Evolutionary conservation across 2,888 invertebrate genomes (phyloP).

Genomic region (Diabrotica balteata): DNA sequence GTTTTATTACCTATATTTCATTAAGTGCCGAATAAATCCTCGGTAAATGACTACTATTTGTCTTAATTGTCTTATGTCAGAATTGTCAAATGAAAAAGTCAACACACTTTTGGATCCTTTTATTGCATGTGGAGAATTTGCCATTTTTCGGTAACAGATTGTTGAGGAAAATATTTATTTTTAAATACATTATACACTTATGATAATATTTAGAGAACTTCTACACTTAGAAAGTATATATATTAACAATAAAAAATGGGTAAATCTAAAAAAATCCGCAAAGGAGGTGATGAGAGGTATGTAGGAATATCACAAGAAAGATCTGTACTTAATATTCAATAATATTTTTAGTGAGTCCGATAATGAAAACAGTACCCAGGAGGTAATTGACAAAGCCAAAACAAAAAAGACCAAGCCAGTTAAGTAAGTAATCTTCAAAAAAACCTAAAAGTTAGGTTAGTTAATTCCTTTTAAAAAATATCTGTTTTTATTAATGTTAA

Average conservation of each 20-base stretch:
- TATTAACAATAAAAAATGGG: constrained; percentile 65
- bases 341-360: constrained; percentile 69
- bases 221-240: constrained; percentile 40
- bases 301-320: constrained; percentile 37
- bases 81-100: constrained; percentile 20
- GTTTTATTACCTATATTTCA: too few relatives aligned
- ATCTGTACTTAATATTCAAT: constrained; percentile 49
- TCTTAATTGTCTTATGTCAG: background rate
- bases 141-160: constrained; percentile 33
- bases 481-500: constrained; percentile 1
- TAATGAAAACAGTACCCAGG: constrained; percentile 52
- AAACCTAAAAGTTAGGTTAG: constrained; percentile 44
- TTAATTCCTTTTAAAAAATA: too few relatives aligned
- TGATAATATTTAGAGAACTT: constrained; percentile 50
- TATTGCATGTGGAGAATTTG: constrained; percentile 30
- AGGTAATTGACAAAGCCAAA: constrained; percentile 50
- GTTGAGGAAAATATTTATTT: constrained; percentile 29
- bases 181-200: constrained; percentile 46
- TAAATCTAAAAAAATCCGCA: constrained; percentile 84
- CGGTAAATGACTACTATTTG: too few relatives aligned
- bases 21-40: too few relatives aligned
- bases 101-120: constrained; percentile 18
- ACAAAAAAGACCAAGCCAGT: constrained; percentile 51
- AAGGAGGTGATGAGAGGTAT: constrained; percentile 80
- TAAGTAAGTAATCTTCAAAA: constrained; percentile 47